Conservation (phyloP, 2,113 vertebrate species). For the Chunga burmeisteri region DNA sequence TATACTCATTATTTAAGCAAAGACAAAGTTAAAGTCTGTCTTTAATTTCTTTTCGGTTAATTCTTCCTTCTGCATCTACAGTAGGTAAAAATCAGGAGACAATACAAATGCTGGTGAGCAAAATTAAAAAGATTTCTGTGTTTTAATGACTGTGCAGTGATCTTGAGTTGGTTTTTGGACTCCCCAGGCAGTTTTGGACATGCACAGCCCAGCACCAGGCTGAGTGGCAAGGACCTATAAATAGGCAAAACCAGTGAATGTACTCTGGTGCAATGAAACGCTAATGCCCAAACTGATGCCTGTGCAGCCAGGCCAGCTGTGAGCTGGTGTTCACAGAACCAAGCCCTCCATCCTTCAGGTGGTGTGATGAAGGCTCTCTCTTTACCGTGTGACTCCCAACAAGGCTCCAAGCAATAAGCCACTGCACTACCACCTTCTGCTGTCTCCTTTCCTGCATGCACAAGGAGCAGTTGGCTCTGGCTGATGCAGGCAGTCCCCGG, state of each 20-base stretch:
- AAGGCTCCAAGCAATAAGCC: not conserved
- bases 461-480: not conserved
- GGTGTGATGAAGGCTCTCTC: not conserved
- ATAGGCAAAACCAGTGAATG: not conserved
- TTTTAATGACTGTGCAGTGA: not conserved
- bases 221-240: not conserved
- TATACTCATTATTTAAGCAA: not conserved
- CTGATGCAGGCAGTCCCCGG: not conserved
- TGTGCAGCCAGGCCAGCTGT: not conserved
- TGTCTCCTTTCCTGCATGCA: not conserved
- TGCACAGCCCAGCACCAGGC: not conserved
- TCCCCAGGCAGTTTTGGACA: not conserved
- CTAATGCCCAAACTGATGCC: not conserved
- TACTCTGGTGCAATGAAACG: fast-evolving
- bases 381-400: not conserved
- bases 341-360: not conserved
- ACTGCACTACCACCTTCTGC: not conserved
- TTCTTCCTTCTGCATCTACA: not conserved
- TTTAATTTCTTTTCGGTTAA: not conserved
- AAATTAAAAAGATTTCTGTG: not conserved
- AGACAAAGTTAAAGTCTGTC: not conserved
- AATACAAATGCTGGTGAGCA: not conserved
- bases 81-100: not conserved
- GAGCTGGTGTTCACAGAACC: not conserved
- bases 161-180: not conserved